A percentile compares a stretch with the other conserved stretches of the same genome.
phyloP scores from a whole-genome alignment of 1,140 invertebrate species.

The Drosophila parvula region DNA sequence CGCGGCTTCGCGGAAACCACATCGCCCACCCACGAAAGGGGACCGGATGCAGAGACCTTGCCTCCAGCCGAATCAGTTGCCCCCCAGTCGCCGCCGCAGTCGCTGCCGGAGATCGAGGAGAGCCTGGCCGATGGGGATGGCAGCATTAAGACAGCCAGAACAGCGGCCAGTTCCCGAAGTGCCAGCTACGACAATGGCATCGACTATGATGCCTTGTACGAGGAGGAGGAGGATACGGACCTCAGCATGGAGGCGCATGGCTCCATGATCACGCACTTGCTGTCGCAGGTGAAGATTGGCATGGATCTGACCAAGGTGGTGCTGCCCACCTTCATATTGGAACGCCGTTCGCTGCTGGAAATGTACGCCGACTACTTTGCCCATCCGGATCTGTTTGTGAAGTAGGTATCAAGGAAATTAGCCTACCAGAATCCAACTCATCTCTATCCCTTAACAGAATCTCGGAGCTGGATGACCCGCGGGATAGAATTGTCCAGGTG shows the following conservation, averaged over 20 bases:
- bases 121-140: constrained; percentile 51
- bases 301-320: constrained; percentile 99
- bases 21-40: constrained; percentile 73
- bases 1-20: constrained; percentile 75
- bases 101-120: constrained; percentile 69
- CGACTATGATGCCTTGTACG: constrained; percentile 93
- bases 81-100: constrained; percentile 1
- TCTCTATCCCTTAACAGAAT: constrained; percentile 86
- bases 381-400: constrained; percentile 97
- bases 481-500: constrained; percentile 96
- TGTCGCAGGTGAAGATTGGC: constrained; percentile 98
- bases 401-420: constrained; percentile 86
- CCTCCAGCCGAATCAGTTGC: constrained; percentile 6
- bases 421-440: not conserved
- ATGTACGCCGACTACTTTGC: constrained; percentile 99
- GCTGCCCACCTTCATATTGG: constrained; percentile 97
- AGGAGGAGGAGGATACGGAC: constrained; percentile 94
- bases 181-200: constrained; percentile 83
- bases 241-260: constrained; percentile 96
- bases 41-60: constrained; percentile 39
- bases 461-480: constrained; percentile 91
- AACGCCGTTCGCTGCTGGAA: constrained; percentile 96
- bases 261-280: constrained; percentile 95
- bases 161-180: constrained; percentile 44
- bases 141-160: constrained; percentile 30